Evolutionary conservation across 2,797 vertebrate genomes (phyloP), one percentile per base, ranked within the genome.

Genomic region (Lacerta viridis): DNA sequence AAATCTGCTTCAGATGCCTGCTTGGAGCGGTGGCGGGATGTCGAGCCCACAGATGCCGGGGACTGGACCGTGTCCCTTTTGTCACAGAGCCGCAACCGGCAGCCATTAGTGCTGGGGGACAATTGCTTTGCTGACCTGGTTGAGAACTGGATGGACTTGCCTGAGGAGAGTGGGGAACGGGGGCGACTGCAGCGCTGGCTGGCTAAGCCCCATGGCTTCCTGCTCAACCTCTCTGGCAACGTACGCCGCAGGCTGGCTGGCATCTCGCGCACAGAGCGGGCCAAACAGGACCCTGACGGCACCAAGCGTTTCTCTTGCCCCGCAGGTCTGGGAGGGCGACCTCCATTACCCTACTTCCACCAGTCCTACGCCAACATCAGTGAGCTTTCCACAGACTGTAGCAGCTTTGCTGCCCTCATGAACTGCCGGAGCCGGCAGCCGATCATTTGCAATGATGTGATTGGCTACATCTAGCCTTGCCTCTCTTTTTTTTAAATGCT

Each of bases 81-180:
- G 93, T 99, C 98, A 13, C 97, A 98, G 93, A 98, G 99, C 89
- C 97, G 99, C 61, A 99, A 98, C 95, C 97, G 99, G 36, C 98
- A 99, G 81, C 99, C 99, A 0, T 93, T 99, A 85, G 98, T 99
- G 88, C 95, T 99, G 59, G 99, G 99, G 0, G 99, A 99, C 97
- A 99, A 99, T 95, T 99, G 98, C 93, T 99, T 99, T 75, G 99
- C 99, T 0, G 99, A 99, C 93, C 96, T 99, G 61, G 98, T 99
- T 85, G 98, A 99, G 96, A 99, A 99, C 94, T 99, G 99, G 99
- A 99, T 99, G 99, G 99, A 99, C 95, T 96, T 99, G 83, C 99
- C 99, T 0, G 99, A 99, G 84, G 96, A 96, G 83, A 97, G 96
- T 7, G 95, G 98, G 0, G 98, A 99, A 69, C 95, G 97, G 8